Evolutionary conservation across 2,113 vertebrate genomes (phyloP).

Genomic region (Gymnorhina tibicen): DNA sequence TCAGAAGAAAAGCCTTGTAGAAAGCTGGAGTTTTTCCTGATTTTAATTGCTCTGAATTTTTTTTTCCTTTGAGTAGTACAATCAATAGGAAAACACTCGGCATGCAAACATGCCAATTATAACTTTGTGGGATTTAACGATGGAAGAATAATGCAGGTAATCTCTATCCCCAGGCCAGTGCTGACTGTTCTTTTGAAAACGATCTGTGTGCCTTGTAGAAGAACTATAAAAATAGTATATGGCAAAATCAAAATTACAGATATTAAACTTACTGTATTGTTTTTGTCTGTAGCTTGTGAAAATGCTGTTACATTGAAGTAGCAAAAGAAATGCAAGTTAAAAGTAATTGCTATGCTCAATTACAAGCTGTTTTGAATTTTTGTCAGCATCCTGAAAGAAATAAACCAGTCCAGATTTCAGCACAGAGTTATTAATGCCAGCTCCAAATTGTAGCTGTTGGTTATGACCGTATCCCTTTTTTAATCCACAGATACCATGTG

Average conservation of each 20-base stretch:
- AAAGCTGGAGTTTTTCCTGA: neutral
- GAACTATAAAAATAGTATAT: neutral
- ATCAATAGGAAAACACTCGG: neutral
- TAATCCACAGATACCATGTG: neutral
- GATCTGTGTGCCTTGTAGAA: neutral
- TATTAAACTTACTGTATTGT: neutral
- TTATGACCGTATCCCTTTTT: neutral
- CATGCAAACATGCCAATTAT: neutral
- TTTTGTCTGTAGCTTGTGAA: neutral
- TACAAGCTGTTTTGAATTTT: neutral
- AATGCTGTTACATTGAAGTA: neutral
- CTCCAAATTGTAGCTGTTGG: neutral
- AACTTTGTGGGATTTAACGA: neutral
- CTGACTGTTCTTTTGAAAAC: neutral
- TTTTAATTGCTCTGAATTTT: neutral
- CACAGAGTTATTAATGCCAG: neutral
- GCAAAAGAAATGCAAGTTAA: neutral
- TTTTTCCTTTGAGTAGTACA: neutral
- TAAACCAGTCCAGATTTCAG: neutral
- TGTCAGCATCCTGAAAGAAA: neutral
- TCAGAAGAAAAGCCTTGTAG: neutral
- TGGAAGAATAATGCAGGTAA: neutral
- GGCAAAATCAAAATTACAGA: neutral
- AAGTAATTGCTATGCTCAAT: neutral
- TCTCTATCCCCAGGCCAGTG: neutral